Conservation (phyloP, 30 jellyfish, hydroid and myxozoan species). For the Haliclystus octoradiatus region DNA sequence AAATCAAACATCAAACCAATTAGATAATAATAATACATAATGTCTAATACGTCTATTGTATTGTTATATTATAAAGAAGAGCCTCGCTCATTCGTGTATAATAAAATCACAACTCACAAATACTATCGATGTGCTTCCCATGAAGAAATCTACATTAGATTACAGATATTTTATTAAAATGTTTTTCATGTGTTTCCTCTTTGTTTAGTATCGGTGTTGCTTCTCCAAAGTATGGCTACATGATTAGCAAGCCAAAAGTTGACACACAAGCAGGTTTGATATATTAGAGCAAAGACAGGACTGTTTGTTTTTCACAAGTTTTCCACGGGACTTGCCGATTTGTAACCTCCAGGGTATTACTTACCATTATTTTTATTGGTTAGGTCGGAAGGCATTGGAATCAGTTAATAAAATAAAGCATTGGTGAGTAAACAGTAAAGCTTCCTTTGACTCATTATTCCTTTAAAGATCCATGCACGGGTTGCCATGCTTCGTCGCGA, state of each 20-base stretch:
- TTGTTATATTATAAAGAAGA: neutral
- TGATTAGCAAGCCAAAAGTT: conserved; percentile 38
- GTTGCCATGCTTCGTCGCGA: too few species aligned
- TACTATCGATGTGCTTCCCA: neutral
- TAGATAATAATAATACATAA: too few species aligned
- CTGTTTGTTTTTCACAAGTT: too few species aligned
- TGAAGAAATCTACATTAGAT: neutral
- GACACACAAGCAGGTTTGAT: conserved; percentile 29
- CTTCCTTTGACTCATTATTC: neutral
- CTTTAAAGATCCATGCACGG: too few species aligned
- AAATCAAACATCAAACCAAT: too few species aligned
- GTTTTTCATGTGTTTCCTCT: too few species aligned
- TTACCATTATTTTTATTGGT: too few species aligned
- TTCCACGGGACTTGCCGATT: too few species aligned
- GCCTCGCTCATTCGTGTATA: neutral
- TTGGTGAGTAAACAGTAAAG: neutral
- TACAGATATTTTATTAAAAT: too few species aligned
- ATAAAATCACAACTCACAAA: neutral
- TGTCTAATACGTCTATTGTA: neutral
- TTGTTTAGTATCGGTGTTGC: conserved; percentile 58
- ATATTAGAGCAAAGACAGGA: too few species aligned
- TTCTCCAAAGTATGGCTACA: conserved; percentile 66
- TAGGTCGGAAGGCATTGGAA: neutral
- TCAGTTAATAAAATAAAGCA: neutral
- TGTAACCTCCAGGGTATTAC: too few species aligned